Evolutionary conservation across 2,113 vertebrate species (phyloP).

Genomic region (Cervus canadensis): DNA sequence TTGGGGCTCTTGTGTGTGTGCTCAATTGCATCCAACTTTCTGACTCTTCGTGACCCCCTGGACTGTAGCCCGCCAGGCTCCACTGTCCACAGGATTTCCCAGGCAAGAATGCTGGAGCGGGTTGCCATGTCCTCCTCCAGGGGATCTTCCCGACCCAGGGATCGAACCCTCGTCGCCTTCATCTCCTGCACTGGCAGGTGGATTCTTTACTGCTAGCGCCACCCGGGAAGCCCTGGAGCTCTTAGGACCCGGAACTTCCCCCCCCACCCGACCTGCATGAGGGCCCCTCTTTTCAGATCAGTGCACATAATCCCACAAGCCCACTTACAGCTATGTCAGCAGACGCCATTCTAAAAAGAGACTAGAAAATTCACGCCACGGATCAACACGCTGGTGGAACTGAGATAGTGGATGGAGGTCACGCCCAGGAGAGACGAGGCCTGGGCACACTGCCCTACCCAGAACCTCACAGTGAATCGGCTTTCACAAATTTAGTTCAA

Average conservation of each 20-base stretch:
- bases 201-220: background rate
- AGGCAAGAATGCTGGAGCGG: background rate
- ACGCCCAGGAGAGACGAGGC: background rate
- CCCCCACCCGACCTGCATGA: background rate
- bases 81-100: background rate
- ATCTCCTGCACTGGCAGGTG: background rate
- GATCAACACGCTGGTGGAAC: background rate
- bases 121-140: background rate
- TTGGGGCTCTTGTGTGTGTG: background rate
- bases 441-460: background rate
- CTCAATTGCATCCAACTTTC: background rate
- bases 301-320: background rate
- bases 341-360: background rate
- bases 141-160: background rate
- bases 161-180: background rate
- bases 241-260: fast-evolving
- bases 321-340: background rate
- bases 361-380: background rate
- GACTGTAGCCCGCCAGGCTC: background rate
- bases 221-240: background rate
- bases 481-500: background rate
- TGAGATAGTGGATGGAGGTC: background rate
- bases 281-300: background rate
- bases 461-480: background rate
- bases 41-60: background rate